Evolutionary conservation across 2,888 invertebrate species (phyloP), one percentile per base, ranked within the genome.

Genomic region (Tineola bisselliella): DNA sequence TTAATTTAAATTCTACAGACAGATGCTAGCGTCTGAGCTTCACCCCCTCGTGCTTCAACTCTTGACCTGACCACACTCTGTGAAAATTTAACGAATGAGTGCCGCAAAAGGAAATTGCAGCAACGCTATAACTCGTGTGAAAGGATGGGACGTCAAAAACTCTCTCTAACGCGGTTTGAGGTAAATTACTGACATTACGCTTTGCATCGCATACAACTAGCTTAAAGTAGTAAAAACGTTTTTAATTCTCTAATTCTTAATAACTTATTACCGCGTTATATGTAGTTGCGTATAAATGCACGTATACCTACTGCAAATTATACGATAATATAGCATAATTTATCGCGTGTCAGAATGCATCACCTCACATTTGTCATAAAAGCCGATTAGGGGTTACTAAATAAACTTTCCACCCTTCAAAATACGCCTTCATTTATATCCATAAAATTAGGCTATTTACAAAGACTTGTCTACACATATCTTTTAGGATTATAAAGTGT

Each of bases 81-180:
- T 80, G 75, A 78, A 79, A 79, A 72, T 76, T 79, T 80, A 79
- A 80, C 78, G 77, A 79, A 77, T 74, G 72, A 69, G 68, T 69
- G 70, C 75, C 75, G 74, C 77, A 75, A 79, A 78, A 77, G 77
- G 75, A 77, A 75, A 77, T 77, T 79, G 75, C 75, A 70, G 68
- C 72, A 70, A 67, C 72, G 66, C 67, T 66, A 66, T 59, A 59
- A 59, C 59, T 59, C 59, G 44, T 60, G 48, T 48, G 48, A 48
- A 60, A 25, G 31, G 44, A 33, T 33, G 15, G 58, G 58, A 58
- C 58, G 31, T 58, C 58, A 58, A 58, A 58, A 58, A 33, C 33
- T 33, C 31, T 19, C 19, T 33, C 33, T 33, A 33, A 58, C 13
- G 58, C 11, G 31, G 33, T 33, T 58, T 58, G 58, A 15, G 58